Evolutionary conservation across 2,888 invertebrate species (phyloP), one percentile per base, ranked within the genome.

Genomic region (Rhagonycha lutea): DNA sequence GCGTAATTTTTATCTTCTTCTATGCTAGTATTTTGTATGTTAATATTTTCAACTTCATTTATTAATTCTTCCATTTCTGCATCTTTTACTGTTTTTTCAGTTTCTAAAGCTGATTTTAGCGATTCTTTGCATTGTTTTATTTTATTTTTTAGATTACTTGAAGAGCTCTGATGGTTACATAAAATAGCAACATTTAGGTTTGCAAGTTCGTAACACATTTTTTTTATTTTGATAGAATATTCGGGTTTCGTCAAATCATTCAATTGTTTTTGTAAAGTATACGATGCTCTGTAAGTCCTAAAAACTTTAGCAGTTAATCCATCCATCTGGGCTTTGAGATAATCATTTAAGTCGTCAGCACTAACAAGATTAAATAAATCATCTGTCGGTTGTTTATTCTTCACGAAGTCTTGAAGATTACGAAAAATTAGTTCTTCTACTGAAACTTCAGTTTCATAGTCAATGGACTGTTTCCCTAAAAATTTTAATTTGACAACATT

Each of bases 1-100:
- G 99, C 96, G 88, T 99, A 99, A 82, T 98, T 97, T 90, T 99
- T 99, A 88, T 99, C 99, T 89, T 99, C 99, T 89, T 99, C 99
- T 88, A 96, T 94, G 86, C 99, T 99, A 71, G 98, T 99, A 86
- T 96, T 96, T 88, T 96, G 96, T 73, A 99, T 92, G 89, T 99
- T 98, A 82, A 99, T 88, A 89, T 98, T 99, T 78, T 92, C 92
- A 74, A 99, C 88, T 88, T 98, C 98, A 12, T 99, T 98, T 87
- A 93, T 94, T 76, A 98, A 87, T 80, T 95, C 91, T 81, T 96
- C 95, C 78, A 98, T 92, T 80, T 94, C 92, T 3, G 96, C 92
- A 83, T 94, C 93, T 86, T 95, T 94, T 70, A 94, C 90, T 84
- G 95, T 95, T 81, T 91, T 90, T 87, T 98, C 97, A 9, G n/a